Percentiles rank a stretch among this genome's conserved stretches.
Evolutionary conservation across 2,888 invertebrate genomes (phyloP).

Genomic region (Colostygia pectinataria): DNA sequence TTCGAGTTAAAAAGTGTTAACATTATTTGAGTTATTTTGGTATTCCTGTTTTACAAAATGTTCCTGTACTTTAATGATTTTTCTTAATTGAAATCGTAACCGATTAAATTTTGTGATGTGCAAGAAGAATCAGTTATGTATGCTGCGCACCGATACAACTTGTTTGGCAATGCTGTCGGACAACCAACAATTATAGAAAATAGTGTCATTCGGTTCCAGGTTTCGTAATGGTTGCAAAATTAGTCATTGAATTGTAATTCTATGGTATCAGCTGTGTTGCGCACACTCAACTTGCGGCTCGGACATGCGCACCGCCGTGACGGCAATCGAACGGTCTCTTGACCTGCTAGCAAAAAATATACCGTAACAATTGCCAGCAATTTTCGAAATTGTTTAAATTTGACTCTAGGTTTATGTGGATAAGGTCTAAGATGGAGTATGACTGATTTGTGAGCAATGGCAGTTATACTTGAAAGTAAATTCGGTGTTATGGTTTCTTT

Average conservation of each 20-base stretch:
- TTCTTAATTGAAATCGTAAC: too few species aligned
- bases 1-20: too few species aligned
- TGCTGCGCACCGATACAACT: not conserved
- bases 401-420: not conserved
- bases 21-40: too few species aligned
- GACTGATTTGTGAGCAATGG: not conserved
- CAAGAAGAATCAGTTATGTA: not conserved
- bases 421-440: conserved; percentile 3
- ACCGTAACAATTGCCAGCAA: conserved; percentile 36
- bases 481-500: conserved; percentile 9
- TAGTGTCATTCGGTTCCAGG: not conserved
- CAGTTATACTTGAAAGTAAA: conserved; percentile 19
- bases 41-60: too few species aligned
- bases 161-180: not conserved
- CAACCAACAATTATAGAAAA: not conserved
- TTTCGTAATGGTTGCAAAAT: conserved; percentile 4
- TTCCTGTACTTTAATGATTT: too few species aligned
- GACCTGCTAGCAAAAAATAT: conserved; percentile 39
- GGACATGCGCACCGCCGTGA: conserved; percentile 55
- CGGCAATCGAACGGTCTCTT: conserved; percentile 43
- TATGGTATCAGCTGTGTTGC: conserved; percentile 54
- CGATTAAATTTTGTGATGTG: not conserved
- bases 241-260: conserved; percentile 5
- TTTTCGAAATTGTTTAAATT: conserved; percentile 13
- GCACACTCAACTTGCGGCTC: conserved; percentile 47